phyloP scores from a whole-genome alignment of 2,113 vertebrate species.

The Diphyllodes magnificus region DNA sequence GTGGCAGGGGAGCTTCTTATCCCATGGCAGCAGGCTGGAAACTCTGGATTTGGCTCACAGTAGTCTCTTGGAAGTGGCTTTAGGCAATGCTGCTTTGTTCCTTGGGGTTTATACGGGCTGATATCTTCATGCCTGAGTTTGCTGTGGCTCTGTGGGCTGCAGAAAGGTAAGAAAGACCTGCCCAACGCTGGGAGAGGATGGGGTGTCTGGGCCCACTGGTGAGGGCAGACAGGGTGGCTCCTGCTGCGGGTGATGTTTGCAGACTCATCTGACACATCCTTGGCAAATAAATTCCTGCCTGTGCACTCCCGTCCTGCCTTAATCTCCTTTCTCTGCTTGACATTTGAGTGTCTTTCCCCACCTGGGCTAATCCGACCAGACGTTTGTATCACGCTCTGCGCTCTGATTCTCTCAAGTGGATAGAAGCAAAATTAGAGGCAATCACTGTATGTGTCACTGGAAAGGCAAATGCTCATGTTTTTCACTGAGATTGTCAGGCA shows the following conservation, averaged over 20 bases:
- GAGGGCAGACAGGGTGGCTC: neutral
- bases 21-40: neutral
- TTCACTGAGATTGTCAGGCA: neutral
- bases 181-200: neutral
- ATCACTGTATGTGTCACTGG: neutral
- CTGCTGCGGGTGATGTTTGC: neutral
- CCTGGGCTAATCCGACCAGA: constrained; percentile 5
- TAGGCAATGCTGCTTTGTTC: neutral
- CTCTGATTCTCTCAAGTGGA: neutral
- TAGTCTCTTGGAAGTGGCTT: neutral
- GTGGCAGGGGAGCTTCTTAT: neutral
- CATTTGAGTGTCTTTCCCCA: neutral
- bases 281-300: neutral
- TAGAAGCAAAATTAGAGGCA: neutral
- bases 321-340: constrained; percentile 9
- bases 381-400: neutral
- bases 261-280: neutral
- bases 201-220: neutral
- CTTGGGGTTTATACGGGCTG: neutral
- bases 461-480: neutral
- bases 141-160: neutral
- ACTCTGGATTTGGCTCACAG: neutral
- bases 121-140: neutral
- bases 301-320: neutral
- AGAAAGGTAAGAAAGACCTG: neutral